These are phyloP conservation scores for Drosophila nigricruria DNA, from an alignment of 2,888 invertebrate genomes.

Conservation along the genomic window DNA sequence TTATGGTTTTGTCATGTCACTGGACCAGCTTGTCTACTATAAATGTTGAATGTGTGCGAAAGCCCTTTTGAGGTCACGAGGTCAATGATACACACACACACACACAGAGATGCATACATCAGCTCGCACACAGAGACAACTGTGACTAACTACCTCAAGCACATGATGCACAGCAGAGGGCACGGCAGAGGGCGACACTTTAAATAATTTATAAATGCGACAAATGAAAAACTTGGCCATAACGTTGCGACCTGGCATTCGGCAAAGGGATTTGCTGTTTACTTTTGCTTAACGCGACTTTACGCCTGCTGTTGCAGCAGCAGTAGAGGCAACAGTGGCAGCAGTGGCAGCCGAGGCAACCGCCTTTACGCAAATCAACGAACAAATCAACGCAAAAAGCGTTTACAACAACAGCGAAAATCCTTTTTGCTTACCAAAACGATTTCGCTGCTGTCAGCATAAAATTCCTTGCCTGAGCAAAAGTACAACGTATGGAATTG, in stretches of 20 bases:
- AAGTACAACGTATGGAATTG: conserved; percentile 65
- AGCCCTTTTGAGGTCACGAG: conserved; percentile 76
- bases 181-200: conserved; percentile 61
- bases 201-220: conserved; percentile 80
- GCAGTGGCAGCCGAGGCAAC: neutral
- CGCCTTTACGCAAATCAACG: conserved; percentile 66
- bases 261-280: conserved; percentile 52
- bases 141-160: neutral
- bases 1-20: conserved; percentile 80
- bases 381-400: conserved; percentile 71
- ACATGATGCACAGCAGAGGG: neutral
- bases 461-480: conserved; percentile 52
- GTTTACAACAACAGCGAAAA: conserved; percentile 56
- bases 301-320: conserved; percentile 6
- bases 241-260: conserved; percentile 53
- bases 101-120: too few species aligned
- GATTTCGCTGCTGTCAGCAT: conserved; percentile 75
- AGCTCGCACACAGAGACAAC: conserved; percentile 4
- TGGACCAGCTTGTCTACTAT: conserved; percentile 65
- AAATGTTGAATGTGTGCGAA: conserved; percentile 54
- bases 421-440: conserved; percentile 52
- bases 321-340: neutral
- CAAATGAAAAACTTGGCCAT: conserved; percentile 74
- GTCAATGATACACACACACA: conserved; percentile 72
- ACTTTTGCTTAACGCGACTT: conserved; percentile 36